A percentile compares a stretch with the other conserved stretches of the same genome.
Conservation (phyloP, 2,888 invertebrate genomes). For the Nudaria mundana region DNA sequence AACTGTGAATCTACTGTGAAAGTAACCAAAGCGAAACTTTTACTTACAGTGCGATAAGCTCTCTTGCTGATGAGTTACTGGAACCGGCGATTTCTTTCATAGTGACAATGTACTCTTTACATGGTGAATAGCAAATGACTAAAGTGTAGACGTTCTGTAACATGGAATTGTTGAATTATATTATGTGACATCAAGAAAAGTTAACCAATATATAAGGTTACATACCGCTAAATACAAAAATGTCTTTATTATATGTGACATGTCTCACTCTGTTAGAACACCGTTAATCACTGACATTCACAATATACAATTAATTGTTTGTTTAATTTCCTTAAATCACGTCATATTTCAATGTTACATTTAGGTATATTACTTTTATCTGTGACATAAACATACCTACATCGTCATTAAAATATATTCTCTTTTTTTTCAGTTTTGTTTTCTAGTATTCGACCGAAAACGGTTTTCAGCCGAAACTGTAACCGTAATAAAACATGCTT, state of each 20-base stretch:
- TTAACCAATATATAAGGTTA: neutral
- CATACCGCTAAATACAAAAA: neutral
- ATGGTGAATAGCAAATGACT: neutral
- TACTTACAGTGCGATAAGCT: slow-evolving; percentile 4
- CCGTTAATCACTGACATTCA: neutral
- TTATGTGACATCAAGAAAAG: neutral
- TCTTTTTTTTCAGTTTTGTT: too few relatives aligned
- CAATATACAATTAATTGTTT: neutral
- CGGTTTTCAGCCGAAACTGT: too few relatives aligned
- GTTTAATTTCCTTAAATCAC: neutral
- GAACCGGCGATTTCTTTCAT: neutral
- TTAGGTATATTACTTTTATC: too few relatives aligned
- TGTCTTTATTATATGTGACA: neutral
- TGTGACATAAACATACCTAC: too few relatives aligned
- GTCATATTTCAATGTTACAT: neutral
- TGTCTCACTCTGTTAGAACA: neutral
- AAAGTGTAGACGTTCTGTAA: slow-evolving; percentile 2
- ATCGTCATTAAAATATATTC: too few relatives aligned
- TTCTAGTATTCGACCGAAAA: too few relatives aligned
- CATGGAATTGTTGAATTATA: neutral
- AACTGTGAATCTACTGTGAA: too few relatives aligned
- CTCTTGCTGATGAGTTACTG: neutral
- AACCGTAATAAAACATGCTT: too few relatives aligned
- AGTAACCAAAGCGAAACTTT: neutral
- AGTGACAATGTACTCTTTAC: slow-evolving; percentile 8